A percentile compares a stretch with the other conserved stretches of the same genome.
These are phyloP conservation scores for Catalaphyllia jardinei DNA, from an alignment of 64 coral and sea anemone genomes.

Conservation along the genomic window DNA sequence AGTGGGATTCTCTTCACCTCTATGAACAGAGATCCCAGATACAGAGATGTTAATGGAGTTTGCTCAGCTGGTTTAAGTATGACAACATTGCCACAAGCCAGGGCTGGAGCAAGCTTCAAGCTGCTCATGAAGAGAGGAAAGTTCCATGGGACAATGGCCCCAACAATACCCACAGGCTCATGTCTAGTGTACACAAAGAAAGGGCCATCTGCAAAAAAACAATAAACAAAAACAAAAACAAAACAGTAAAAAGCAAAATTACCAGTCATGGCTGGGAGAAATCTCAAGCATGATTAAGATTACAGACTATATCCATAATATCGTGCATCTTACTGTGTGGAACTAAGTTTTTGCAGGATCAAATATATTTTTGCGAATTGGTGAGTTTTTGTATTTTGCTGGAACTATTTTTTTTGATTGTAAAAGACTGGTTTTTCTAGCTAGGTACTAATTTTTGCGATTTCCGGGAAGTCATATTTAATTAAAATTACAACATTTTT, in stretches of 20 bases:
- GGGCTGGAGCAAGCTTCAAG: slow-evolving; percentile 72
- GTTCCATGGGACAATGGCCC: slow-evolving; percentile 78
- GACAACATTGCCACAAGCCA: slow-evolving; percentile 83
- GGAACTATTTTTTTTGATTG: too few relatives aligned
- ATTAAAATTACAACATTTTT: too few relatives aligned
- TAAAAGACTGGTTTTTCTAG: too few relatives aligned
- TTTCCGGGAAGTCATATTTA: too few relatives aligned
- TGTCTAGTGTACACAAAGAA: slow-evolving; percentile 84
- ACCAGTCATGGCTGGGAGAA: not conserved
- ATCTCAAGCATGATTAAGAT: not conserved
- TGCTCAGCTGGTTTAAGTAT: slow-evolving; percentile 80
- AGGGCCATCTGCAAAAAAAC: slow-evolving; percentile 63
- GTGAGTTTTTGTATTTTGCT: too few relatives aligned
- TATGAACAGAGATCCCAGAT: slow-evolving; percentile 54
- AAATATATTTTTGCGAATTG: too few relatives aligned
- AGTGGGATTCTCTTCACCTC: slow-evolving; percentile 29
- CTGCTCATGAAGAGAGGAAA: slow-evolving; percentile 51
- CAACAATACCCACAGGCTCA: slow-evolving; percentile 82
- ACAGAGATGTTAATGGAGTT: slow-evolving; percentile 69
- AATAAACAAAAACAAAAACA: too few relatives aligned
- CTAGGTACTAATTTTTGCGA: too few relatives aligned
- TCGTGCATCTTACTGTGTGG: too few relatives aligned
- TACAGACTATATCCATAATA: too few relatives aligned
- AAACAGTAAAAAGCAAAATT: not conserved
- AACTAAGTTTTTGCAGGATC: too few relatives aligned